phyloP scores from a whole-genome alignment of 1,140 invertebrate genomes.

The Heliconius melpomene region DNA sequence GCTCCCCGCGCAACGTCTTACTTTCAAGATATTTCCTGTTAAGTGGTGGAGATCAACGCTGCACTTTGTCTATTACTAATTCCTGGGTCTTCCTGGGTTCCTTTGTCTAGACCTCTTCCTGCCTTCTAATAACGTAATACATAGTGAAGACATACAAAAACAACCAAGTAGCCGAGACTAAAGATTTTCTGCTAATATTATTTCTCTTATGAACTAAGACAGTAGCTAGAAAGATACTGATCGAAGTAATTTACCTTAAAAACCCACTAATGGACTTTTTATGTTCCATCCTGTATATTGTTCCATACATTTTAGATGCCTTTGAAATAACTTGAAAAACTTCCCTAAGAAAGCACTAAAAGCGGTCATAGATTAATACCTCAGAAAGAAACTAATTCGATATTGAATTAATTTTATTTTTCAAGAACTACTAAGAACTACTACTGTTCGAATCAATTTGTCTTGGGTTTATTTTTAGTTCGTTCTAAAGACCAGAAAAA shows the following conservation, averaged over 20 bases:
- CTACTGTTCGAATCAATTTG: conserved; percentile 36
- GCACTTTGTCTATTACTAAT: too few species aligned
- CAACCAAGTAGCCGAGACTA: neutral
- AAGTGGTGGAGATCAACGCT: neutral
- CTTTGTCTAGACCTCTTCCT: too few species aligned
- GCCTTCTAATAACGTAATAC: too few species aligned
- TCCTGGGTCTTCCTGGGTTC: too few species aligned
- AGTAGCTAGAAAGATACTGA: neutral
- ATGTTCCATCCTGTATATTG: conserved; percentile 10
- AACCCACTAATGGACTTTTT: conserved; percentile 20
- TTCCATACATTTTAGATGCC: conserved; percentile 13
- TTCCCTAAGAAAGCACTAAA: conserved; percentile 12
- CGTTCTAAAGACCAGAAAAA: neutral
- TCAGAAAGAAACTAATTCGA: conserved; percentile 31
- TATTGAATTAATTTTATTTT: conserved; percentile 28
- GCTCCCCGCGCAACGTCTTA: neutral
- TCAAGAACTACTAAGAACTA: conserved; percentile 19
- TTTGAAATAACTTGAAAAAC: conserved; percentile 11
- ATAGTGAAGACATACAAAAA: too few species aligned
- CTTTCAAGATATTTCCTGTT: neutral
- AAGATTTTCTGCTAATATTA: neutral
- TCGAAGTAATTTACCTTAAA: conserved; percentile 13
- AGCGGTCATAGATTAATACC: conserved; percentile 33
- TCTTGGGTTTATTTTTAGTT: conserved; percentile 31
- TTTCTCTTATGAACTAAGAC: neutral